A percentile compares a stretch with the other conserved stretches of the same genome.
phyloP scores from a whole-genome alignment of 2,113 vertebrate genomes.

The Herpailurus yagouaroundi region DNA sequence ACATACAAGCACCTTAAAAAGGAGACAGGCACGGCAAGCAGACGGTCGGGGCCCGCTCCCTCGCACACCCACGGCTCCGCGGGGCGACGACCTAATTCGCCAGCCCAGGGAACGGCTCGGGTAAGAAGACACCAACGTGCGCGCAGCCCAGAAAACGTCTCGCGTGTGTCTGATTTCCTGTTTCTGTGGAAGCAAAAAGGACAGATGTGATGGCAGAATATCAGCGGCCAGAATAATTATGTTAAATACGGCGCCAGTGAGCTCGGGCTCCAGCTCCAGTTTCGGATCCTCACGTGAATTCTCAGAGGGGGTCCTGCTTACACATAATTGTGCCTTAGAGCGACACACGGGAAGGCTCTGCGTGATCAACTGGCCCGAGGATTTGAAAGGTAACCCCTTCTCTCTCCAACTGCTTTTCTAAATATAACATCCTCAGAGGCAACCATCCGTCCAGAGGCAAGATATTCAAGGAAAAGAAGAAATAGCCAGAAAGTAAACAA shows the following conservation, averaged over 20 bases:
- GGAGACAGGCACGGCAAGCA: fast-evolving
- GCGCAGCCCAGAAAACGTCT: fast-evolving
- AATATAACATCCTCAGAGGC: background rate
- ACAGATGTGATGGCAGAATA: constrained; percentile 29
- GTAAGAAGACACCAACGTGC: fast-evolving
- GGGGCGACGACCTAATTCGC: fast-evolving
- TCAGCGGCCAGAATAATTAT: constrained; percentile 48
- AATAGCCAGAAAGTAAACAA: background rate
- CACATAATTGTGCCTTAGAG: constrained; percentile 72
- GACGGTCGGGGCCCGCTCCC: too few relatives aligned
- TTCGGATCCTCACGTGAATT: background rate
- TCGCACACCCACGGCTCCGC: fast-evolving
- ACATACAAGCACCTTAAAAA: background rate
- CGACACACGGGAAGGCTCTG: background rate
- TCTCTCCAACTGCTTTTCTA: background rate
- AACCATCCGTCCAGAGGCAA: background rate
- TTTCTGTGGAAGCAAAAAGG: background rate
- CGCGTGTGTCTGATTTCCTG: fast-evolving
- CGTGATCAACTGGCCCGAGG: constrained; percentile 10
- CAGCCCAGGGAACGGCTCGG: fast-evolving
- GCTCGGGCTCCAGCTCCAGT: background rate
- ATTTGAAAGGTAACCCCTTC: constrained; percentile 29
- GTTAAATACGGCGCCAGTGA: constrained; percentile 18
- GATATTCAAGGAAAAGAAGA: background rate
- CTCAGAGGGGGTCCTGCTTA: constrained; percentile 70